A percentile compares a stretch with the other conserved stretches of the same genome.
Evolutionary conservation across 2,888 invertebrate genomes (phyloP).

Genomic region (Herminia tarsipennalis): DNA sequence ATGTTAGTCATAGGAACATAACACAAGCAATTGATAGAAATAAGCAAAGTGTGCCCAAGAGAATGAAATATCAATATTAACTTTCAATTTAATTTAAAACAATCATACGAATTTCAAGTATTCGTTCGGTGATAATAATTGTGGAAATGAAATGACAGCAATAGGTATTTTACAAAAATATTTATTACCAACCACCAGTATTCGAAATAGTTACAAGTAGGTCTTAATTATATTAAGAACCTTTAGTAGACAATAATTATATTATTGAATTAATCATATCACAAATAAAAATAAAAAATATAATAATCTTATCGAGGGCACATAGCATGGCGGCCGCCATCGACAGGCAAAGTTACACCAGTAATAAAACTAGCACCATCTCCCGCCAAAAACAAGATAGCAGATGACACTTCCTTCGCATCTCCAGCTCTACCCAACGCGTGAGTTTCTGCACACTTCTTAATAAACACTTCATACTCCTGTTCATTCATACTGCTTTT

Average conservation of each 20-base stretch:
- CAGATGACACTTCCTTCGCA: constrained; percentile 93
- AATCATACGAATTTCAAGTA: too few relatives aligned
- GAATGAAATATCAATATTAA: too few relatives aligned
- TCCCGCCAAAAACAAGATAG: constrained; percentile 95
- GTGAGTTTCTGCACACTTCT: constrained; percentile 93
- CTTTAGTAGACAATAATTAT: neutral
- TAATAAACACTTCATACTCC: constrained; percentile 92
- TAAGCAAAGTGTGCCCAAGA: too few relatives aligned
- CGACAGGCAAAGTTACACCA: constrained; percentile 93
- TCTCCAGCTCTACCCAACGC: constrained; percentile 95
- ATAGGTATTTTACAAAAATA: too few relatives aligned
- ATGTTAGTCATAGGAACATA: too few relatives aligned
- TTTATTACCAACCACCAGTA: too few relatives aligned
- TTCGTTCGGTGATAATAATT: too few relatives aligned
- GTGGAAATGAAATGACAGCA: too few relatives aligned
- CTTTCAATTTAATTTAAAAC: too few relatives aligned
- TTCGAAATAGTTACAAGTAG: too few relatives aligned
- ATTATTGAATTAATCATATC: neutral
- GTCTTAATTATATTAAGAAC: neutral
- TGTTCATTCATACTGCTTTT: constrained; percentile 92
- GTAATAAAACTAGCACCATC: constrained; percentile 94
- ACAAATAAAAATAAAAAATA: neutral
- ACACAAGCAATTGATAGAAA: too few relatives aligned
- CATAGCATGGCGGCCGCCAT: constrained; percentile 95
- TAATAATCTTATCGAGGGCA: constrained; percentile 88